Base-by-base conservation (phyloP, 2,888 invertebrate genomes). In the Xylota segnis region DNA sequence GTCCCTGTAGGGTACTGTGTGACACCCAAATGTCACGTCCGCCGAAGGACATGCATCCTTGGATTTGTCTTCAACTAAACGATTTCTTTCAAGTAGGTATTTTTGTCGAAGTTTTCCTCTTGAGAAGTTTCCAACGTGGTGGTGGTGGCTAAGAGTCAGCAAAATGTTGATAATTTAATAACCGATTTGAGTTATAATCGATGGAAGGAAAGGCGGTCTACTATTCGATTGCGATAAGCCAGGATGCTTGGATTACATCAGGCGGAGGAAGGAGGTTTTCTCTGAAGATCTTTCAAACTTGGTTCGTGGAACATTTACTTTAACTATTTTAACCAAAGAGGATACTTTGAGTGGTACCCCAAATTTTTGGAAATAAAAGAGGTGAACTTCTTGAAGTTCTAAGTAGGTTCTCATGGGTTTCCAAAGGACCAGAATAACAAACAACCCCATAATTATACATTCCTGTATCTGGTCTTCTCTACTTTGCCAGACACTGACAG, bases 151-250 rank as follows among this genome's bases (percentile, higher is more conserved):
- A 23, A 23, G 23, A 23, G 4, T 18, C 9, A n/a, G 5, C 23
- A 16, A 65, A 56, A 65, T 58, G 66, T 54, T 66, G 72, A 77
- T 66, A 66, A 76, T 83, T 71, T 34, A 83, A 61, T 72, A 83
- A 72, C 34, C 54, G 66, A 72, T 77, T 83, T 47, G 56, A 68
- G 68, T 59, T 66, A 54, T 59, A 72, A 83, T 56, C 66, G 72
- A 72, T 76, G 43, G 43, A 34, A 16, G 34, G 56, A 59, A 76
- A 76, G 82, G 70, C 63, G 61, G 18, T 47, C 74, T 43, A 5
- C 4, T 16, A 9, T 37, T 4, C 34, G 23, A 23, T 3, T 0
- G 6, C 29, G 7, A 7, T 9, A 14, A 5, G 14, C 10, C 18
- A 37, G 45, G 27, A 40, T 14, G 16, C 14, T 34, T 23, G 7